Evolutionary conservation across 2,888 invertebrate species (phyloP).

Genomic region (Cabera pusaria): DNA sequence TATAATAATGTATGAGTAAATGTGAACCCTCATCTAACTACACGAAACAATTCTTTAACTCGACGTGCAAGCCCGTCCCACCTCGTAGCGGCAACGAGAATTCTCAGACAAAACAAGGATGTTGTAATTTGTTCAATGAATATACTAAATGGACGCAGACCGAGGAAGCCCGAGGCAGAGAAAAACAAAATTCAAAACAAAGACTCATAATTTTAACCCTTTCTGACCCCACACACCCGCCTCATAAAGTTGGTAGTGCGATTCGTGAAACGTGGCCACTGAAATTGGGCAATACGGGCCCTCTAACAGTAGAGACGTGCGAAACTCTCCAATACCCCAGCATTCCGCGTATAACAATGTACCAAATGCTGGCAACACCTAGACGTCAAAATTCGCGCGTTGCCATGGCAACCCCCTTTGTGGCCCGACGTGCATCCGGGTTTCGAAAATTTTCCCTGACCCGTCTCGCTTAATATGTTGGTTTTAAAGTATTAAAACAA

Average conservation of each 20-base stretch:
- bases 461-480: slow-evolving; percentile 34
- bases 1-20: too few relatives aligned
- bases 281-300: slow-evolving; percentile 30
- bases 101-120: slow-evolving; percentile 53
- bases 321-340: slow-evolving; percentile 34
- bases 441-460: slow-evolving; percentile 67
- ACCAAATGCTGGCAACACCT: slow-evolving; percentile 60
- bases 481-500: slow-evolving; percentile 70
- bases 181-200: slow-evolving; percentile 70
- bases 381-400: slow-evolving; percentile 67
- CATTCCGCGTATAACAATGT: slow-evolving; percentile 16
- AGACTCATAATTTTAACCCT: slow-evolving; percentile 65
- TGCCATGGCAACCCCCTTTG: slow-evolving; percentile 74
- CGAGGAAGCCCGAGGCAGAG: slow-evolving; percentile 50
- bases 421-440: slow-evolving; percentile 60
- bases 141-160: slow-evolving; percentile 52
- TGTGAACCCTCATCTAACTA: too few relatives aligned
- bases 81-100: slow-evolving; percentile 23
- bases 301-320: slow-evolving; percentile 28
- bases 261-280: slow-evolving; percentile 39
- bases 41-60: too few relatives aligned
- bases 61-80: too few relatives aligned
- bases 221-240: slow-evolving; percentile 54
- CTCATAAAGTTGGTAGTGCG: slow-evolving; percentile 44
- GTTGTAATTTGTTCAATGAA: slow-evolving; percentile 42